Base-by-base conservation (phyloP, 2,113 vertebrate genomes). In the Sminthopsis crassicaudata region DNA sequence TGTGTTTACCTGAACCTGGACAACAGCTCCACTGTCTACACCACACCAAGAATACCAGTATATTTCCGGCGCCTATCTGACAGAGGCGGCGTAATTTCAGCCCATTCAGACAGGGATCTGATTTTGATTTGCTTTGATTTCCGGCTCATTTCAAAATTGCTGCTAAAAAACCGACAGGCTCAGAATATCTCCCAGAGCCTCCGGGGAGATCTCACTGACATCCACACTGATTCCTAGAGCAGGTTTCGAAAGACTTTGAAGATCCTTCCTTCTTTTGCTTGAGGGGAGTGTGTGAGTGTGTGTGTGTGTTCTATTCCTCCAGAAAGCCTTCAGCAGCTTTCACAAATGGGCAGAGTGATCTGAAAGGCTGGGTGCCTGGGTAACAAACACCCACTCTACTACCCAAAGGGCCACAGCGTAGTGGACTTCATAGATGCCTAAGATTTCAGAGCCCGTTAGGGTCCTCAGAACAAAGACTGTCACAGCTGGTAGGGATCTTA, bases 61-160 rank as follows among this genome's bases (percentile, higher is more conserved):
- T 90, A 84, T 84, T 84, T 90, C 46, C 25, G 46, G 89, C 16
- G n/a, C n/a, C 67, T 84, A 11, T 42, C 67, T 51, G 10, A 51
- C 24, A 90, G 89, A 50, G 89, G 89, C 46, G 48, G 46, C 46
- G 46, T 90, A 50, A 90, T 90, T 90, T 90, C 89, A 90, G 46
- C 89, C 46, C 46, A 90, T 90, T 90, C 89, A 48, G 48, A 50
- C 89, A 51, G 89, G 89, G 89, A 90, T 90, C 89, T 90, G 89
- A 90, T 90, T 90, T 90, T 90, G 89, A 90, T 90, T 90, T 90
- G 48, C 89, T 90, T 90, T 90, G 89, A 90, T 90, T 67, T 90
- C 48, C 89, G 27, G 48, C 89, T 51, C 46, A 90, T 90, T 90
- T 90, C 48, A 48, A 90, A 90, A 90, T 90, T 90, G 89, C 89